phyloP scores from a whole-genome alignment of 2,797 vertebrate genomes.

The Melanotaenia boesemani region DNA sequence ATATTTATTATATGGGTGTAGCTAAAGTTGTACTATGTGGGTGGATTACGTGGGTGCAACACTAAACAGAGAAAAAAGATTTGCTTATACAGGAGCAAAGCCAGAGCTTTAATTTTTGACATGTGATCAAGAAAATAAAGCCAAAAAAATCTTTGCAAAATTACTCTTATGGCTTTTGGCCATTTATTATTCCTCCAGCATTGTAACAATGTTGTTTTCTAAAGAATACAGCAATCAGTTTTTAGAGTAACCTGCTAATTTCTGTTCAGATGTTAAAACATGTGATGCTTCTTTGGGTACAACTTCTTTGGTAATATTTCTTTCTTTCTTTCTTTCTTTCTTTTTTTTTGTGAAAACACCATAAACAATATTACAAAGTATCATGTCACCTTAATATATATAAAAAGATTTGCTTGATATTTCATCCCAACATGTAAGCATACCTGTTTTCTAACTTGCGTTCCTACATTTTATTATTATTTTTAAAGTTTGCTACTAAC shows the following conservation, averaged over 20 bases:
- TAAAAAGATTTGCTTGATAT: background rate
- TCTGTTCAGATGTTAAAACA: background rate
- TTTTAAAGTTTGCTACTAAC: background rate
- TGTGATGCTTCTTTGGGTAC: background rate
- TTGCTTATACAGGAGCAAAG: slow-evolving; percentile 52
- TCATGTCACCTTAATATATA: background rate
- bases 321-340: too few relatives aligned
- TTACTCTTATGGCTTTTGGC: slow-evolving; percentile 63
- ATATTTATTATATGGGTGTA: slow-evolving; percentile 43
- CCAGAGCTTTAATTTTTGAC: slow-evolving; percentile 63
- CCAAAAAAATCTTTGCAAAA: slow-evolving; percentile 47
- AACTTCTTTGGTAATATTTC: too few relatives aligned
- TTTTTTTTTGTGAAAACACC: background rate
- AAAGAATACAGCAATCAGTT: slow-evolving; percentile 9
- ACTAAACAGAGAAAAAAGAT: slow-evolving; percentile 48
- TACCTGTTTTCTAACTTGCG: background rate
- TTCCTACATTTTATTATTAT: slow-evolving; percentile 5
- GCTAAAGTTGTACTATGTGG: slow-evolving; percentile 32
- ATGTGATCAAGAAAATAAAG: slow-evolving; percentile 65
- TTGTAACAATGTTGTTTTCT: slow-evolving; percentile 33
- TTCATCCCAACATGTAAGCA: background rate
- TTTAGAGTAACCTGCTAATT: background rate
- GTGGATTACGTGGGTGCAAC: slow-evolving; percentile 42
- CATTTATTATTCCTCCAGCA: slow-evolving; percentile 41
- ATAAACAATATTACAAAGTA: background rate